Conservation (phyloP, 2,888 invertebrate species). For the Lasioglossum lativentre region DNA sequence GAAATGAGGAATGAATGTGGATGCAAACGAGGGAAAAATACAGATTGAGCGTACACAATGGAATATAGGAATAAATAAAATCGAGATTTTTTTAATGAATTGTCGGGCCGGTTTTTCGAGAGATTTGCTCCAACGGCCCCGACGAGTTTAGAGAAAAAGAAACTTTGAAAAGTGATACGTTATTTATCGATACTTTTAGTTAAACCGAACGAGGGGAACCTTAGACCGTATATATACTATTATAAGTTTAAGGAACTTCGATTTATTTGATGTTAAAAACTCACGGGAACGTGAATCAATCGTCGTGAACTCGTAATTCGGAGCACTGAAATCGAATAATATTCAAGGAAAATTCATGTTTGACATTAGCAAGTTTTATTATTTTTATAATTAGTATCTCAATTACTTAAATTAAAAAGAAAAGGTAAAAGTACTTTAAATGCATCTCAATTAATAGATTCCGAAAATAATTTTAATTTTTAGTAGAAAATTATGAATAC, state of each 20-base stretch:
- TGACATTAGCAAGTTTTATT: not conserved
- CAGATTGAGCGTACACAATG: conserved; percentile 35
- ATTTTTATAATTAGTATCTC: too few species aligned
- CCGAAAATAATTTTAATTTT: not conserved
- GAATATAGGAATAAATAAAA: conserved; percentile 48
- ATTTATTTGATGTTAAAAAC: conserved; percentile 75
- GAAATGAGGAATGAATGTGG: conserved; percentile 31
- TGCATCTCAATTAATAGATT: not conserved
- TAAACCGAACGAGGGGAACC: conserved; percentile 42
- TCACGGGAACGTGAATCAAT: conserved; percentile 65
- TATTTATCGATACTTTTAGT: conserved; percentile 58
- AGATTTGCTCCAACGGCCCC: conserved; percentile 36
- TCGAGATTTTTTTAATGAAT: conserved; percentile 61
- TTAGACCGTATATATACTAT: conserved; percentile 61
- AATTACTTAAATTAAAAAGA: not conserved
- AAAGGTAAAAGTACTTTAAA: not conserved
- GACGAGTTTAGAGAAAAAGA: conserved; percentile 45
- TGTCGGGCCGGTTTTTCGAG: conserved; percentile 50
- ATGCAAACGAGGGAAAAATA: conserved; percentile 20
- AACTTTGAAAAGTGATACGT: conserved; percentile 61
- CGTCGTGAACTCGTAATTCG: conserved; percentile 54
- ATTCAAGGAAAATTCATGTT: conserved; percentile 35
- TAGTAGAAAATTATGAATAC: not conserved
- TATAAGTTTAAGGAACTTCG: conserved; percentile 67
- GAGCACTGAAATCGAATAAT: conserved; percentile 64